phyloP scores from a whole-genome alignment of 2,797 vertebrate genomes.

The Bradypodion pumilum region DNA sequence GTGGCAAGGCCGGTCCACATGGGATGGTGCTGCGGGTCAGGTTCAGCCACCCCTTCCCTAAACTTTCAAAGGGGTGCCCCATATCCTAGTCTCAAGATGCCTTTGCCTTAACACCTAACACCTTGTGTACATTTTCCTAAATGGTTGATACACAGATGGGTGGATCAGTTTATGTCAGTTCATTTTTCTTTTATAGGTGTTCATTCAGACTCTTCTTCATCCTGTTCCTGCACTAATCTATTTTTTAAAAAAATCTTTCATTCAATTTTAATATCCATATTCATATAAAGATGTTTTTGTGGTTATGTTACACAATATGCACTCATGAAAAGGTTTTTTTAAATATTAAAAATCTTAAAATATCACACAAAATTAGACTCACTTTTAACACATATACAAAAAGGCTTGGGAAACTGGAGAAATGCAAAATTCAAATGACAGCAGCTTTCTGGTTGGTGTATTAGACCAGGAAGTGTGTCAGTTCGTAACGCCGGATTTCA shows the following conservation, averaged over 20 bases:
- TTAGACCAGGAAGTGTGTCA: background rate
- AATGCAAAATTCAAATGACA: background rate
- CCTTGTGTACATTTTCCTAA: background rate
- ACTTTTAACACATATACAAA: too few species aligned
- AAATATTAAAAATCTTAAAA: too few species aligned
- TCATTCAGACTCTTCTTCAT: background rate
- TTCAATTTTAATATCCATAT: too few species aligned
- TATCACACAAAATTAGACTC: background rate
- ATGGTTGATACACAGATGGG: background rate
- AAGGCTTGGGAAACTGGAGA: too few species aligned
- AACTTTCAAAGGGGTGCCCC: too few species aligned
- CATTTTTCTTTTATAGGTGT: background rate
- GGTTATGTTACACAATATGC: background rate
- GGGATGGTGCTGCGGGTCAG: too few species aligned
- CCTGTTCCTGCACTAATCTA: background rate
- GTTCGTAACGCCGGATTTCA: background rate
- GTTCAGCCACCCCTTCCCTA: too few species aligned
- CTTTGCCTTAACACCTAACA: too few species aligned
- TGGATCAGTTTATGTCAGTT: background rate
- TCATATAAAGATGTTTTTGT: background rate
- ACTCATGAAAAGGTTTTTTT: background rate
- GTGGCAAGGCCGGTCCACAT: too few species aligned
- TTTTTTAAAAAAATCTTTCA: background rate
- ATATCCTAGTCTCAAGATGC: too few species aligned
- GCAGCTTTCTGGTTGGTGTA: background rate